These are phyloP conservation scores for Bagarius yarrelli DNA, from an alignment of 2,113 vertebrate genomes.

Conservation along the genomic window DNA sequence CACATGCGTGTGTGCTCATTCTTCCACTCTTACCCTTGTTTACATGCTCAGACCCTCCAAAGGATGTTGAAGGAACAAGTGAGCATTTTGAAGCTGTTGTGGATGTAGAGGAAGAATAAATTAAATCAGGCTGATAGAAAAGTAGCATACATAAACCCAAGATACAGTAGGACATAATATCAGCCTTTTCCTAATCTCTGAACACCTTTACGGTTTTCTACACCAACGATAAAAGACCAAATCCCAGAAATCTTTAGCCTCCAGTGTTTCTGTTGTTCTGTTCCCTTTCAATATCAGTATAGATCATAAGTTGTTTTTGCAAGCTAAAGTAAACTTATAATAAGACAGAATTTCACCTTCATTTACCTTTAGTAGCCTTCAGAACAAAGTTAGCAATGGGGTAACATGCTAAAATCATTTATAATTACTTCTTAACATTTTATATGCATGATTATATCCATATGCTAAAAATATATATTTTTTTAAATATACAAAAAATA, in stretches of 20 bases:
- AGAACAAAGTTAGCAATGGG: background rate
- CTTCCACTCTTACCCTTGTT: constrained; percentile 28
- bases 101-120: constrained; percentile 10
- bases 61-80: constrained; percentile 20
- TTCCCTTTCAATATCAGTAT: background rate
- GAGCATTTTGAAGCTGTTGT: constrained; percentile 13
- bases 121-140: background rate
- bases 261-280: background rate
- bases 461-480: too few relatives aligned
- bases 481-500: too few relatives aligned
- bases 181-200: background rate
- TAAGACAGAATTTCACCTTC: background rate
- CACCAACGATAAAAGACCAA: background rate
- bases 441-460: too few relatives aligned
- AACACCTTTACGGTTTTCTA: background rate
- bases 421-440: too few relatives aligned
- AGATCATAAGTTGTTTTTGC: background rate
- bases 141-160: background rate
- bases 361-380: background rate
- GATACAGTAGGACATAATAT: background rate
- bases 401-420: too few relatives aligned
- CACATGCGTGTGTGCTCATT: constrained; percentile 18
- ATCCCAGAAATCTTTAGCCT: constrained; percentile 9
- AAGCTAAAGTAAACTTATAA: background rate
- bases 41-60: constrained; percentile 25